These are phyloP conservation scores for Liparis tanakae DNA, from an alignment of 2,797 vertebrate genomes.

Conservation along the genomic window DNA sequence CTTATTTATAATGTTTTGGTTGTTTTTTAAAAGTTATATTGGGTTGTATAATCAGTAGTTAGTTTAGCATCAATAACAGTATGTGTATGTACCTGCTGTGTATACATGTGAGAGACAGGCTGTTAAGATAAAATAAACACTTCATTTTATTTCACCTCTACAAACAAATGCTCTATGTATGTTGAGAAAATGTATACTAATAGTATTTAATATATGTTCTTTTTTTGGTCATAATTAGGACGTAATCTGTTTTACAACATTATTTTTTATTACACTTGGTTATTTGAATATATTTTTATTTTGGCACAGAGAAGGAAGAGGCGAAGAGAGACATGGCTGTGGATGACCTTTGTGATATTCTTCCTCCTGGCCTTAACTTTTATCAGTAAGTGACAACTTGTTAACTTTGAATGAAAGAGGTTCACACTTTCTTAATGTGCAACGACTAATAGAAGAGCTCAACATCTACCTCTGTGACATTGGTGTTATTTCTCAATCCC, in stretches of 20 bases:
- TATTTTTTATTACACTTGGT: too few relatives aligned
- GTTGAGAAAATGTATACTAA: background rate
- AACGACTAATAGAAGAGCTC: background rate
- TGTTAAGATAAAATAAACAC: too few relatives aligned
- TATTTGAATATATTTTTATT: background rate
- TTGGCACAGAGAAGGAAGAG: background rate
- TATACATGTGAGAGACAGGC: too few relatives aligned
- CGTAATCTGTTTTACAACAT: background rate
- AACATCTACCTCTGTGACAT: background rate
- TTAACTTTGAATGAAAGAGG: background rate
- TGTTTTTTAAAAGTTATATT: background rate
- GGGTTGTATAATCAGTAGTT: background rate
- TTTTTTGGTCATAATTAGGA: background rate
- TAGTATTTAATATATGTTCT: background rate
- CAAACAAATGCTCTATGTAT: background rate
- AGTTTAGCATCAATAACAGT: too few relatives aligned
- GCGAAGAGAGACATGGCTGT: rapidly evolving
- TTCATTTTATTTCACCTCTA: too few relatives aligned
- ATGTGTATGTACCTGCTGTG: too few relatives aligned
- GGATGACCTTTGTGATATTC: background rate
- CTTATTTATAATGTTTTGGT: background rate
- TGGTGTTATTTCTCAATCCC: background rate
- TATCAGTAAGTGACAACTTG: constrained; percentile 12
- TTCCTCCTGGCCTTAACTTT: background rate
- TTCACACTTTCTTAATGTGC: background rate